A percentile compares a stretch with the other conserved stretches of the same genome.
phyloP scores from a whole-genome alignment of 2,797 vertebrate species.

The Sebastes nivosus region DNA sequence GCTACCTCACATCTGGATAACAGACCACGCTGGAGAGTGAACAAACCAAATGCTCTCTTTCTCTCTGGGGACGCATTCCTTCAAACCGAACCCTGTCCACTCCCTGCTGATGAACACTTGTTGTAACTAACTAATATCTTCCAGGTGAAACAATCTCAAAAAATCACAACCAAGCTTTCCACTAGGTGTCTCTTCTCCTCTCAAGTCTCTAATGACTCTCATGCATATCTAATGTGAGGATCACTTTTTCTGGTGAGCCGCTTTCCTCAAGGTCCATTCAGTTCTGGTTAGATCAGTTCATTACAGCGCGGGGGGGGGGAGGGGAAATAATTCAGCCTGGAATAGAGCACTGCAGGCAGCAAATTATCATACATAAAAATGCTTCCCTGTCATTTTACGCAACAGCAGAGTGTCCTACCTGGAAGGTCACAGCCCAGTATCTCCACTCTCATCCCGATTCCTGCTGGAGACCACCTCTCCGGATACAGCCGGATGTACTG shows the following conservation, averaged over 20 bases:
- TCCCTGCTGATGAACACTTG: slow-evolving; percentile 32
- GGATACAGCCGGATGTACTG: slow-evolving; percentile 92
- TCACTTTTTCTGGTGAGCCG: slow-evolving; percentile 7
- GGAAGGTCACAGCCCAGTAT: slow-evolving; percentile 96
- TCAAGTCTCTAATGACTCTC: slow-evolving; percentile 51
- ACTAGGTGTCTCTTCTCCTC: slow-evolving; percentile 26
- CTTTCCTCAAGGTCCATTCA: slow-evolving; percentile 45
- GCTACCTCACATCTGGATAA: slow-evolving; percentile 71
- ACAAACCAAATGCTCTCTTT: slow-evolving; percentile 23
- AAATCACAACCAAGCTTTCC: not conserved
- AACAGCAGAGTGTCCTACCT: slow-evolving; percentile 81
- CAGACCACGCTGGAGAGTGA: slow-evolving; percentile 61
- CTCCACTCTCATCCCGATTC: slow-evolving; percentile 96
- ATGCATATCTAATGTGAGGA: slow-evolving; percentile 62
- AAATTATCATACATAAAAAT: slow-evolving; percentile 33
- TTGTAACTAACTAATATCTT: slow-evolving; percentile 1
- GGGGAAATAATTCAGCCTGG: slow-evolving; percentile 21
- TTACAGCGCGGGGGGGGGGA: not conserved
- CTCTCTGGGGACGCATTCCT: slow-evolving; percentile 61
- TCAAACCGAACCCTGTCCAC: slow-evolving; percentile 40
- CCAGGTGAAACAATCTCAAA: slow-evolving; percentile 29
- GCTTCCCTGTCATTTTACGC: not conserved
- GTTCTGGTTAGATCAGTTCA: slow-evolving; percentile 32
- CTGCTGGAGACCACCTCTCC: slow-evolving; percentile 95
- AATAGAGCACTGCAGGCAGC: not conserved